A percentile compares a stretch with the other conserved stretches of the same genome.
These are phyloP conservation scores for Drosophila rubida DNA, from an alignment of 2,888 invertebrate genomes.

Conservation along the genomic window DNA sequence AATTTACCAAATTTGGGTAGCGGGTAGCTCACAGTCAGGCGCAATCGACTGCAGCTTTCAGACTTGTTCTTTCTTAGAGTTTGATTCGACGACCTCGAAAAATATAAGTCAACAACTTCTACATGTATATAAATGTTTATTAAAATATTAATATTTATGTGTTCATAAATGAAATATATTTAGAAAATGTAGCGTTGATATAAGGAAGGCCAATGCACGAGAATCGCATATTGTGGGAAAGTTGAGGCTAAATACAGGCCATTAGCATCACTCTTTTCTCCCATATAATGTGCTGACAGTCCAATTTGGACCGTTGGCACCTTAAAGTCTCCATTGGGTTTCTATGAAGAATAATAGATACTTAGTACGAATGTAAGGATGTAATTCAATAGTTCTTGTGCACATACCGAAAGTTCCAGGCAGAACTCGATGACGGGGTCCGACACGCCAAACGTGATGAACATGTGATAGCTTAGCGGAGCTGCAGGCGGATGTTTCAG, in stretches of 20 bases:
- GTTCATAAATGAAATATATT: not conserved
- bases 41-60: too few relatives aligned
- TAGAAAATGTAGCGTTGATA: constrained; percentile 82
- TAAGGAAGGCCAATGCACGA: constrained; percentile 85
- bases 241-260: constrained; percentile 84
- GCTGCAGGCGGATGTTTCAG: constrained; percentile 47
- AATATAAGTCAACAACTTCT: too few relatives aligned
- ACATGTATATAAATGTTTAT: too few relatives aligned
- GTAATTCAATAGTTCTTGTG: not conserved
- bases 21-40: too few relatives aligned
- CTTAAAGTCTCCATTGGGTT: constrained; percentile 53
- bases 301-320: constrained; percentile 83
- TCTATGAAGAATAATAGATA: constrained; percentile 28
- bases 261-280: constrained; percentile 84
- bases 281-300: constrained; percentile 85
- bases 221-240: constrained; percentile 86
- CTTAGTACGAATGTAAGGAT: not conserved
- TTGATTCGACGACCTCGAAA: too few relatives aligned
- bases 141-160: not conserved
- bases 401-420: constrained; percentile 58
- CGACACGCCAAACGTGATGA: constrained; percentile 68
- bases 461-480: constrained; percentile 72
- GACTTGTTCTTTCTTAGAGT: too few relatives aligned
- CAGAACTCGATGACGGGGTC: constrained; percentile 66
- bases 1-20: too few relatives aligned